Base-by-base conservation (phyloP, 2,797 vertebrate genomes). In the Muscicapa striata region DNA sequence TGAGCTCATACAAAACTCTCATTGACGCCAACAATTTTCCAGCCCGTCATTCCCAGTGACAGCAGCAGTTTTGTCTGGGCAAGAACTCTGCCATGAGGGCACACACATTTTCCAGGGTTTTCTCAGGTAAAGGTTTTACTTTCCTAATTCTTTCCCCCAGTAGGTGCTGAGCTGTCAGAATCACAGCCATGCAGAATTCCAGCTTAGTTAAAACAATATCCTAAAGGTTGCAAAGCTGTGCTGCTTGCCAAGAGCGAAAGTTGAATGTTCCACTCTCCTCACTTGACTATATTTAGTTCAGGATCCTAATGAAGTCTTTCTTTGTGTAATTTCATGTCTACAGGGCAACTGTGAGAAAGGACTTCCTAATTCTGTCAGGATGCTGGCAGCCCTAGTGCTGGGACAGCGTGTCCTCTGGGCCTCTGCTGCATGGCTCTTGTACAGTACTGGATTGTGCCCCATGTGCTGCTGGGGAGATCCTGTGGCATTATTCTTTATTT, bases 341-440 rank as follows among this genome's bases (percentile, higher is more conserved):
- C 87, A 85, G 92, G 93, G 96, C 93, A 94, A 79, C 76, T 91
- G 80, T 4, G 8, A 87, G 90, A 91, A 87, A 95, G 77, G 75
- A 94, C 97, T 97, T 97, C 96, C 95, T 95, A 97, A 93, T 92
- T 97, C 93, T 84, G 84, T 95, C 95, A 97, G 95, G 94, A 96
- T 96, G 41, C 96, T 96, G 96, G 95, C 96, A 92, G 61, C 15
- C 2, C 78, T 78, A 51, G 26, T 0, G 2, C 64, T 73, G 68
- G 93, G 84, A 94, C 93, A 93, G 10, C 2, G 0, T 85, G 89
- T 92, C 70, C 85, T 91, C 69, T 81, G 76, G 89, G 75, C 78
- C 54, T 81, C 70, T 3, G 11, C 64, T 68, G 67, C 34, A 1
- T 32, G 87, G 75, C 81, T 10, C 0, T 48, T 41, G 59, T 43